Conservation (phyloP, 2,888 invertebrate genomes). For the Cephalotes varians region DNA sequence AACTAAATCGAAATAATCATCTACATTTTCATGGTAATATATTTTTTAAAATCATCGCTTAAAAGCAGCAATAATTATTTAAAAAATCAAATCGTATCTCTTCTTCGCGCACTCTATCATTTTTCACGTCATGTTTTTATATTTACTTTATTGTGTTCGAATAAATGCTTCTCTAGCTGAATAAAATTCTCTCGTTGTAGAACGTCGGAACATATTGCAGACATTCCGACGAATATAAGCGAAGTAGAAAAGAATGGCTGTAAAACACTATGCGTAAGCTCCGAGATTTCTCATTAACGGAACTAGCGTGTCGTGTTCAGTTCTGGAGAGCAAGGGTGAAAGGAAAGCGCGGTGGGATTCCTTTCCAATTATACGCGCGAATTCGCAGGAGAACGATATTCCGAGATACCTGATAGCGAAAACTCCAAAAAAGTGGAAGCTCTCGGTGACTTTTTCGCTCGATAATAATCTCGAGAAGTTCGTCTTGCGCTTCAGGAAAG, state of each 20-base stretch:
- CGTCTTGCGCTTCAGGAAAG: slow-evolving; percentile 56
- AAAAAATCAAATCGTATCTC: background rate
- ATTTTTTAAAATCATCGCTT: background rate
- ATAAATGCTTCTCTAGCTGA: background rate
- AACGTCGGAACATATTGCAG: background rate
- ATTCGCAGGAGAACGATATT: slow-evolving; percentile 66
- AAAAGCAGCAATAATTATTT: background rate
- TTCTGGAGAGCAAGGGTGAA: background rate
- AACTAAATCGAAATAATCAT: background rate
- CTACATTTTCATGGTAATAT: background rate
- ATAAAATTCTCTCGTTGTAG: slow-evolving; percentile 1
- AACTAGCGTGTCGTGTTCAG: slow-evolving; percentile 59
- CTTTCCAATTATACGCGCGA: slow-evolving; percentile 72
- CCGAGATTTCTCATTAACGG: slow-evolving; percentile 69
- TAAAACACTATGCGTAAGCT: slow-evolving; percentile 38
- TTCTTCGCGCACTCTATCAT: background rate
- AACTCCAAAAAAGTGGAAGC: slow-evolving; percentile 29
- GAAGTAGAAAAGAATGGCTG: slow-evolving; percentile 17
- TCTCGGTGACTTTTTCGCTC: slow-evolving; percentile 42
- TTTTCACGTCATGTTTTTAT: background rate
- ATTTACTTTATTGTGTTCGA: background rate
- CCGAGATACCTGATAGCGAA: slow-evolving; percentile 51
- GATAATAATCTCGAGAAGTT: slow-evolving; percentile 69
- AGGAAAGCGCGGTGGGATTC: slow-evolving; percentile 50
- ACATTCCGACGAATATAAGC: background rate